phyloP scores from a whole-genome alignment of 2,888 invertebrate genomes.

The Vesta saturnalis region DNA sequence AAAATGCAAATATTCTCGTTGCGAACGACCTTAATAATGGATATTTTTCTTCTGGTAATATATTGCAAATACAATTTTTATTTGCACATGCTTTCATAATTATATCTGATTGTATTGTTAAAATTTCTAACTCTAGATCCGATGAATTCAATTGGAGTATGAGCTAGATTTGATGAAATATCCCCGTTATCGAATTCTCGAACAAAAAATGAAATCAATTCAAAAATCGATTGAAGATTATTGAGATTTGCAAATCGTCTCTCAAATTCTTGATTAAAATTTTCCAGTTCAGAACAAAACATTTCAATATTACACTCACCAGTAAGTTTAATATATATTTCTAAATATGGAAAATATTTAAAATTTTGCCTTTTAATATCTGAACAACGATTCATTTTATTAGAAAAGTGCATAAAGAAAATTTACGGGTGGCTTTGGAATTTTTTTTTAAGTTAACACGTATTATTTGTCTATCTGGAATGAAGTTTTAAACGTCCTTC shows the following conservation, averaged over 20 bases:
- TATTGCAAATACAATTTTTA: constrained; percentile 37
- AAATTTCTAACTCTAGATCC: constrained; percentile 36
- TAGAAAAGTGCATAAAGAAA: too few relatives aligned
- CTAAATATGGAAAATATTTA: too few relatives aligned
- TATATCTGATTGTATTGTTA: constrained; percentile 34
- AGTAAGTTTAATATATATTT: too few relatives aligned
- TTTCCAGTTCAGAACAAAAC: constrained; percentile 20
- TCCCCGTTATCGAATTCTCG: constrained; percentile 30
- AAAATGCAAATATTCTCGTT: constrained; percentile 37
- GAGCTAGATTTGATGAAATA: constrained; percentile 34
- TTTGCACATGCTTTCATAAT: constrained; percentile 36
- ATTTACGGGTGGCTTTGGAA: too few relatives aligned
- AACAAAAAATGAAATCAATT: constrained; percentile 32
- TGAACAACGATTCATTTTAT: too few relatives aligned
- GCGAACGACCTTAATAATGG: constrained; percentile 34
- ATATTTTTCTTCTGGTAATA: constrained; percentile 38
- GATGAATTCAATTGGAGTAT: constrained; percentile 36
- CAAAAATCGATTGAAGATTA: too few relatives aligned
- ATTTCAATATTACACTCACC: too few relatives aligned
- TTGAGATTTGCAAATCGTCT: constrained; percentile 27
- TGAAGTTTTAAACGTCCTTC: too few relatives aligned
- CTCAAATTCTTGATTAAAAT: constrained; percentile 24
- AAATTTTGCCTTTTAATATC: too few relatives aligned
- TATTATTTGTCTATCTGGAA: too few relatives aligned
- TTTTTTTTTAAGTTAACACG: too few relatives aligned